phyloP scores from a whole-genome alignment of 2,797 vertebrate species.

The Stomatorhinus walkeri region DNA sequence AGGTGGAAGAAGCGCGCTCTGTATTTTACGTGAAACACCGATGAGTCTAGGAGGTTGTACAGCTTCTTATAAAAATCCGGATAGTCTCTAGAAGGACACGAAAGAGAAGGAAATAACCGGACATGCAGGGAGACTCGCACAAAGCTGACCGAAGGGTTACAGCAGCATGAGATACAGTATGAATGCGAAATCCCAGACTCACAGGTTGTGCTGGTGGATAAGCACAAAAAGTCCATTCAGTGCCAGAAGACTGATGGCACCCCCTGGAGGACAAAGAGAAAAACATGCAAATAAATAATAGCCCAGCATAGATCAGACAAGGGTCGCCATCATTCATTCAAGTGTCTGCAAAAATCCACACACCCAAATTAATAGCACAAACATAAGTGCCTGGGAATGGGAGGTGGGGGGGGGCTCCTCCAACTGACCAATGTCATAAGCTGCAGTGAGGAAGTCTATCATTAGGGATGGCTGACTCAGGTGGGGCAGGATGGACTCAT shows the following conservation, averaged over 20 bases:
- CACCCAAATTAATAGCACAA: neutral
- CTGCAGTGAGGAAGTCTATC: slow-evolving; percentile 88
- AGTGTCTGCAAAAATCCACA: neutral
- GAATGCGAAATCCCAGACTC: slow-evolving; percentile 55
- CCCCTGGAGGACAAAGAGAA: slow-evolving; percentile 60
- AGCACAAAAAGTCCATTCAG: slow-evolving; percentile 90
- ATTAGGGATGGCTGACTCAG: slow-evolving; percentile 86
- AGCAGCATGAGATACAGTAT: neutral
- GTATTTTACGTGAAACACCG: slow-evolving; percentile 87
- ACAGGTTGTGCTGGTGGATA: slow-evolving; percentile 94
- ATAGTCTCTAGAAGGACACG: slow-evolving; percentile 72
- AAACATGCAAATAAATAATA: neutral
- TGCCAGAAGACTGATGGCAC: slow-evolving; percentile 87
- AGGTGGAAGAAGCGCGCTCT: slow-evolving; percentile 87
- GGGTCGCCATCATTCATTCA: neutral
- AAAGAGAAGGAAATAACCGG: neutral
- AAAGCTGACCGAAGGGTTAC: neutral
- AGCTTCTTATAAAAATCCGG: slow-evolving; percentile 92
- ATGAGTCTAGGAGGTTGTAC: slow-evolving; percentile 84
- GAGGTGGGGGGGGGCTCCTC: neutral
- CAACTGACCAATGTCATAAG: slow-evolving; percentile 80
- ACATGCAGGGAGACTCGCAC: neutral
- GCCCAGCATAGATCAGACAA: neutral
- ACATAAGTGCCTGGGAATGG: neutral
- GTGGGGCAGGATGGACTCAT: slow-evolving; percentile 82